Evolutionary conservation across 1,140 invertebrate genomes (phyloP).

Genomic region (Drepana arcuata): DNA sequence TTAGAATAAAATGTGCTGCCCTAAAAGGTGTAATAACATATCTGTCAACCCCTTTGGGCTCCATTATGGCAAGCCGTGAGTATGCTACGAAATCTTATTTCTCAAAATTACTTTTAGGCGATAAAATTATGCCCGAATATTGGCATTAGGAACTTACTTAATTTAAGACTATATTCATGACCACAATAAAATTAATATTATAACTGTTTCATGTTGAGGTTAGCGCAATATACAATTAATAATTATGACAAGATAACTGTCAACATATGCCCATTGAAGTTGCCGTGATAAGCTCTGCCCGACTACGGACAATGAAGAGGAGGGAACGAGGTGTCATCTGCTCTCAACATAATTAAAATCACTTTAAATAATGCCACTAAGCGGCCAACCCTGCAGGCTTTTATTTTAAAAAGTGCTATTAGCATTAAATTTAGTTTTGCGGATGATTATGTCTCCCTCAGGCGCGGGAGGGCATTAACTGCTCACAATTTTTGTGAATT

Average conservation of each 20-base stretch:
- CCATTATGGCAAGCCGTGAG: no score
- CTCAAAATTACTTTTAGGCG: no score
- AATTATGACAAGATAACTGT: background rate
- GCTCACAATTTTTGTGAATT: slow-evolving; percentile 66
- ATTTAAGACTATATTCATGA: no score
- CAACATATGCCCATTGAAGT: slow-evolving; percentile 2
- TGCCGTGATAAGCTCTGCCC: slow-evolving; percentile 6
- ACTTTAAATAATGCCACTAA: slow-evolving; percentile 66
- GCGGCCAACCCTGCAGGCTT: slow-evolving; percentile 51
- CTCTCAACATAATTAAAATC: slow-evolving; percentile 70
- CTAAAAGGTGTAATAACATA: no score
- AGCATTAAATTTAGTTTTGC: slow-evolving; percentile 70
- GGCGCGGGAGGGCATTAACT: slow-evolving; percentile 46
- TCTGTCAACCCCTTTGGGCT: no score
- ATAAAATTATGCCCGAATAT: no score
- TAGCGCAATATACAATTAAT: slow-evolving; percentile 3
- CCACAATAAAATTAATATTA: no score
- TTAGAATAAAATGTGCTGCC: no score
- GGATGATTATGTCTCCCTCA: slow-evolving; percentile 64
- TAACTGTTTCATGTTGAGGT: no score
- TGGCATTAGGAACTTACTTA: no score
- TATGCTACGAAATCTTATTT: no score
- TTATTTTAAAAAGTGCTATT: slow-evolving; percentile 67
- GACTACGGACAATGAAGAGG: slow-evolving; percentile 55
- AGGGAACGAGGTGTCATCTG: slow-evolving; percentile 59